Evolutionary conservation across 64 coral and sea anemone species (phyloP).

Genomic region (Montipora foliosa): DNA sequence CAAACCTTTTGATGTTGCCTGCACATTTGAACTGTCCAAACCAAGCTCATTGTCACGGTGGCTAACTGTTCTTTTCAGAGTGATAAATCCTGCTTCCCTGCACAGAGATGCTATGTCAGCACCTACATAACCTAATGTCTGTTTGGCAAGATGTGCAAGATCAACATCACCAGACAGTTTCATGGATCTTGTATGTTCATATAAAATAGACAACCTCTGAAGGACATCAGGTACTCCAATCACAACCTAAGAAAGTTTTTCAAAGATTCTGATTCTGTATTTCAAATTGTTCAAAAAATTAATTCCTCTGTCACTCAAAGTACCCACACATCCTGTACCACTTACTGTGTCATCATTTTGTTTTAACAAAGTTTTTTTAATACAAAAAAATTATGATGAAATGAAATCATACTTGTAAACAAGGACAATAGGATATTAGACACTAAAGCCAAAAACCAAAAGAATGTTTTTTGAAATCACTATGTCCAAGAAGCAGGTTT

Average conservation of each 20-base stretch:
- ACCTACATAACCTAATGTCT: constrained; percentile 94
- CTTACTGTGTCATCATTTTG: too few species aligned
- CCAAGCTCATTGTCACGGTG: constrained; percentile 20
- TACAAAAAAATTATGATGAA: too few species aligned
- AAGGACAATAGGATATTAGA: not conserved
- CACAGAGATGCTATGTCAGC: constrained; percentile 90
- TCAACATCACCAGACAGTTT: constrained; percentile 76
- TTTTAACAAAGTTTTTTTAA: too few species aligned
- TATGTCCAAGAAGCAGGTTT: too few species aligned
- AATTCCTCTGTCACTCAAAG: too few species aligned
- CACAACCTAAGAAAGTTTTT: constrained; percentile 63
- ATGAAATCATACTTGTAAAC: too few species aligned
- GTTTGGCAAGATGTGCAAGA: constrained; percentile 75
- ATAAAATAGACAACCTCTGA: constrained; percentile 78
- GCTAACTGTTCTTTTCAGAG: constrained; percentile 62
- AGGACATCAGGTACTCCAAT: constrained; percentile 88
- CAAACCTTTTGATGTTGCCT: not conserved
- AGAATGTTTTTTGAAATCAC: not conserved
- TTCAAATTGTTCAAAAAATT: too few species aligned
- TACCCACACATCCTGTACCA: too few species aligned
- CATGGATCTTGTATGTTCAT: constrained; percentile 65
- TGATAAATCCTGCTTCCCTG: constrained; percentile 74
- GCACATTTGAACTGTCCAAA: not conserved
- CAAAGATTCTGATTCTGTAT: too few species aligned
- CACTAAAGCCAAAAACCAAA: not conserved